A percentile compares a stretch with the other conserved stretches of the same genome.
These are phyloP conservation scores for Drosophila sproati DNA, from an alignment of 1,140 invertebrate genomes.

Conservation along the genomic window DNA sequence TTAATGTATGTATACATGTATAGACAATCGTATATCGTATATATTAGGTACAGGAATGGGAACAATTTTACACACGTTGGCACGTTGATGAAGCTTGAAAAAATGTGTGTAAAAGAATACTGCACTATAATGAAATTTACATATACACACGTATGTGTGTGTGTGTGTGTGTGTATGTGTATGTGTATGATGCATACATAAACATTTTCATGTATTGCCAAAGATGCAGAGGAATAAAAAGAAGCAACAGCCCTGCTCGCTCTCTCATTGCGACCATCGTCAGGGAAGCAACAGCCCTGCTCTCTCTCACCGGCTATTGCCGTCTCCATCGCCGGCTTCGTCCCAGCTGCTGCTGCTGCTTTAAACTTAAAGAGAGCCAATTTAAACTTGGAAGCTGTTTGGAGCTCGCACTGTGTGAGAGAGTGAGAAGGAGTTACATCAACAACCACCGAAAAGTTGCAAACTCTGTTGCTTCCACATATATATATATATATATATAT, in stretches of 20 bases:
- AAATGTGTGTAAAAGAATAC: constrained; percentile 10
- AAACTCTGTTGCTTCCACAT: constrained; percentile 45
- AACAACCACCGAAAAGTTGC: constrained; percentile 52
- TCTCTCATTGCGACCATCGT: constrained; percentile 48
- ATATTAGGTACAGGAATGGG: neutral
- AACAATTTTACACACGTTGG: constrained; percentile 2
- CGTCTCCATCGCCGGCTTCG: constrained; percentile 15
- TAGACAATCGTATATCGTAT: neutral
- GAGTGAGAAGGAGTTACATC: constrained; percentile 18
- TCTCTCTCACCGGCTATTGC: constrained; percentile 14
- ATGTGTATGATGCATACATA: constrained; percentile 2
- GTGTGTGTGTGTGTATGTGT: constrained; percentile 5
- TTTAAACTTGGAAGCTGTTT: constrained; percentile 64
- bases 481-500: too few species aligned
- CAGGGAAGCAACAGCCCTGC: constrained; percentile 14
- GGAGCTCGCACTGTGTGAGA: constrained; percentile 20
- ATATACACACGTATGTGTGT: constrained; percentile 36
- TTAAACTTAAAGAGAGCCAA: constrained; percentile 43
- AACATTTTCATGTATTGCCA: constrained; percentile 8
- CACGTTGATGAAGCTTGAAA: neutral
- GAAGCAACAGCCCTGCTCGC: constrained; percentile 67
- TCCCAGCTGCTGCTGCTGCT: constrained; percentile 36
- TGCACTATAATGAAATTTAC: constrained; percentile 37
- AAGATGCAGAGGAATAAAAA: constrained; percentile 42
- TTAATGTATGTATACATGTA: neutral